Evolutionary conservation across 2,113 vertebrate genomes (phyloP).

Genomic region (Conger conger): DNA sequence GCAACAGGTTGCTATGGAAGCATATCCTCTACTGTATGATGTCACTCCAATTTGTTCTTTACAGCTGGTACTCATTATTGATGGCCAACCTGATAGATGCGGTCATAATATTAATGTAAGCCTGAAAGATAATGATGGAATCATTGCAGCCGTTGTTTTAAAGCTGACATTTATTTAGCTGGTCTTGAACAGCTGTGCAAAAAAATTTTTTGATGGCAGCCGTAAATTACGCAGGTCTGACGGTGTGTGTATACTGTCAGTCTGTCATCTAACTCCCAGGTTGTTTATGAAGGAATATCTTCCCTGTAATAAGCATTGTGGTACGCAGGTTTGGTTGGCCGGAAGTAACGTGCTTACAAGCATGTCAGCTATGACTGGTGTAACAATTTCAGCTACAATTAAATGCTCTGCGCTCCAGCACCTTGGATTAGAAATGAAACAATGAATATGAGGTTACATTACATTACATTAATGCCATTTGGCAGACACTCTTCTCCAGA

Average conservation of each 20-base stretch:
- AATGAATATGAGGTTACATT: too few species aligned
- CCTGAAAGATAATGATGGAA: constrained; percentile 71
- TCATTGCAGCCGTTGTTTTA: constrained; percentile 75
- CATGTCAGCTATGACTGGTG: neutral
- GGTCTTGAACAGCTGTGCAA: constrained; percentile 72
- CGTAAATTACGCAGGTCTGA: constrained; percentile 71
- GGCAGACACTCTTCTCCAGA: too few species aligned
- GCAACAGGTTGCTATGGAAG: constrained; percentile 35
- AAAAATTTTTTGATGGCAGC: constrained; percentile 69
- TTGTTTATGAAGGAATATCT: constrained; percentile 67
- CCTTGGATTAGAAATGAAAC: neutral
- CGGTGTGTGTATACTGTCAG: constrained; percentile 67
- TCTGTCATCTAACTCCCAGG: constrained; percentile 64
- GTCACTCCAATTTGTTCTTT: constrained; percentile 72
- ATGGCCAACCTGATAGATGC: constrained; percentile 73
- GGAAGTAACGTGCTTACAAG: neutral
- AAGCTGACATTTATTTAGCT: constrained; percentile 70
- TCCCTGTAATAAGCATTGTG: neutral
- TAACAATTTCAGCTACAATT: too few species aligned
- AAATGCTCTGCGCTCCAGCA: too few species aligned
- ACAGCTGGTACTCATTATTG: constrained; percentile 74
- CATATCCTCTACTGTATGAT: constrained; percentile 53
- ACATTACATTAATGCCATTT: too few species aligned
- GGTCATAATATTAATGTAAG: constrained; percentile 81
- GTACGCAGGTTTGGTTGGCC: constrained; percentile 5